A percentile compares a stretch with the other conserved stretches of the same genome.
phyloP scores from a whole-genome alignment of 2,113 vertebrate species.

The Microcebus lehilahytsara region DNA sequence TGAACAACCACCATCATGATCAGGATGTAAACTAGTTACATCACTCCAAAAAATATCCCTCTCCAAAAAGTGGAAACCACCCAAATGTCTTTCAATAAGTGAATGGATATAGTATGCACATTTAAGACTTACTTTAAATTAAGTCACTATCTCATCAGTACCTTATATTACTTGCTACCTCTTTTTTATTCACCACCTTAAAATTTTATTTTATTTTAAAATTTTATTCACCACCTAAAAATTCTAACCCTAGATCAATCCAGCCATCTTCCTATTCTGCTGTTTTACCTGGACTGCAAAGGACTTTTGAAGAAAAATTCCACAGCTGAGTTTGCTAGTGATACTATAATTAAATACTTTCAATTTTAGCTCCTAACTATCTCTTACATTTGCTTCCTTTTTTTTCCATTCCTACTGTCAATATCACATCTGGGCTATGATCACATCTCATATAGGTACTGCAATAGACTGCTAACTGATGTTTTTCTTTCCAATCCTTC shows the following conservation, averaged over 20 bases:
- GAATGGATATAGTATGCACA: neutral
- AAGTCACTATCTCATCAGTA: neutral
- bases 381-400: neutral
- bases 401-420: neutral
- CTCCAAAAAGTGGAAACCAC: neutral
- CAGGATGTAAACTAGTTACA: neutral
- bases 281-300: neutral
- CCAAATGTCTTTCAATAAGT: neutral
- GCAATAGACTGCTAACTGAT: neutral
- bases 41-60: neutral
- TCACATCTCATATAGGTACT: neutral
- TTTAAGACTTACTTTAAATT: neutral
- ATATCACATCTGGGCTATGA: neutral
- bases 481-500: neutral
- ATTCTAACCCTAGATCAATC: neutral
- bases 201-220: no score
- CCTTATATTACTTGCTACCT: neutral
- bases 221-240: neutral
- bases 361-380: neutral
- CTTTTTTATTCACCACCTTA: neutral
- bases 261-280: neutral
- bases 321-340: neutral
- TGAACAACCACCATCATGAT: neutral
- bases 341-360: neutral
- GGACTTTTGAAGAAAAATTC: neutral